A percentile compares a stretch with the other conserved stretches of the same genome.
Conservation (phyloP, 1,140 invertebrate genomes). For the Himalopsyche phryganea region DNA sequence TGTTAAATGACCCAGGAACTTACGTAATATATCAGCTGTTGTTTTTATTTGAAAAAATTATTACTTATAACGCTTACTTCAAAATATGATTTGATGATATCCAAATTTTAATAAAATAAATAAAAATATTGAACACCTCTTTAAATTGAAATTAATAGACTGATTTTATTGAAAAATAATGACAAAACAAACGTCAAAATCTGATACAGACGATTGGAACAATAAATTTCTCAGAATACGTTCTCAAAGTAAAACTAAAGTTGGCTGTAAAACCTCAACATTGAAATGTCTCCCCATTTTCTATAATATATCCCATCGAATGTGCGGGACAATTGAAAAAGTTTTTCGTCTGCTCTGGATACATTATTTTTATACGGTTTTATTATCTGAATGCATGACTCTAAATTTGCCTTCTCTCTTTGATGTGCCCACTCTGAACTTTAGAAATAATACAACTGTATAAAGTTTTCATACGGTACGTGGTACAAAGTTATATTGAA, state of each 20-base stretch:
- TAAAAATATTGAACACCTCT: too few species aligned
- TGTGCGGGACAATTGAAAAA: constrained; percentile 24
- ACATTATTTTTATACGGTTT: constrained; percentile 21
- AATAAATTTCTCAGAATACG: background rate
- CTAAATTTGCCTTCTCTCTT: background rate
- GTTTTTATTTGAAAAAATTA: too few species aligned
- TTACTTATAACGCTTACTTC: too few species aligned
- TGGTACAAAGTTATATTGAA: too few species aligned
- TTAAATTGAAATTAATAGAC: too few species aligned
- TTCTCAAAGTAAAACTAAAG: background rate
- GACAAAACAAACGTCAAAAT: too few species aligned
- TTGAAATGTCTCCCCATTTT: background rate
- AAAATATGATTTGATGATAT: too few species aligned
- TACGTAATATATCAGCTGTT: too few species aligned
- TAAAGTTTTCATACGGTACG: constrained; percentile 16
- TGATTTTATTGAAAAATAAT: too few species aligned
- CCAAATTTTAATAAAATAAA: too few species aligned
- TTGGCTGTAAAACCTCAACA: background rate
- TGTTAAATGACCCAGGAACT: too few species aligned
- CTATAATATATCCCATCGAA: constrained; percentile 11
- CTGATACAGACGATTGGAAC: background rate
- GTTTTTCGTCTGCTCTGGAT: constrained; percentile 11
- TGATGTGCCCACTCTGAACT: constrained; percentile 15
- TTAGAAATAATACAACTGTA: constrained; percentile 16
- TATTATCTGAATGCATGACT: constrained; percentile 16